phyloP scores from a whole-genome alignment of 2,113 vertebrate genomes.

The Chaetura pelagica region DNA sequence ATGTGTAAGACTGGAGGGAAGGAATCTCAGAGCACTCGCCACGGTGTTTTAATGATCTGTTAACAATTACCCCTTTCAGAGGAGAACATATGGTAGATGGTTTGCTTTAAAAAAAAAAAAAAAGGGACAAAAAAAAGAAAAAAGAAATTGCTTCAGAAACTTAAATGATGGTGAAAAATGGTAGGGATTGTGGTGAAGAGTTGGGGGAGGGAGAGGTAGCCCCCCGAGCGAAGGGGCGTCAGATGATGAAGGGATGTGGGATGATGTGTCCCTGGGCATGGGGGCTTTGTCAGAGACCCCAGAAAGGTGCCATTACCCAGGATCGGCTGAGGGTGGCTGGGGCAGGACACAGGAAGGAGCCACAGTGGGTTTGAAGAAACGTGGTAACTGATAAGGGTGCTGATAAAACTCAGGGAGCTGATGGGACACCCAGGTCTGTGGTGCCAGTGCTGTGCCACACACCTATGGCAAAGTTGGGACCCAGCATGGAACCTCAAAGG shows the following conservation, averaged over 20 bases:
- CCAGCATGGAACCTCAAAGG: neutral
- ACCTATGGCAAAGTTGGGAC: accelerated
- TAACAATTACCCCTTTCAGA: constrained; percentile 77
- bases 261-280: neutral
- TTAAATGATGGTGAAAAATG: constrained; percentile 56
- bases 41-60: constrained; percentile 76
- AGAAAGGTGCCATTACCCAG: accelerated
- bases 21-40: constrained; percentile 68
- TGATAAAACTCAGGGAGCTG: neutral
- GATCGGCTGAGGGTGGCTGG: neutral
- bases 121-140: neutral
- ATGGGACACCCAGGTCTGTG: neutral
- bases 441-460: neutral
- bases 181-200: constrained; percentile 33
- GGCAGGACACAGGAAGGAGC: neutral
- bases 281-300: neutral
- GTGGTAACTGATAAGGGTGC: neutral
- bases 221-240: neutral
- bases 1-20: constrained; percentile 61
- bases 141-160: constrained; percentile 67
- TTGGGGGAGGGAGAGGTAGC: constrained; percentile 26
- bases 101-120: constrained; percentile 68
- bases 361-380: neutral
- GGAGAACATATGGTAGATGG: constrained; percentile 79
- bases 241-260: neutral